Conservation (phyloP, 1,140 invertebrate species). For the Eumeta japonica region DNA sequence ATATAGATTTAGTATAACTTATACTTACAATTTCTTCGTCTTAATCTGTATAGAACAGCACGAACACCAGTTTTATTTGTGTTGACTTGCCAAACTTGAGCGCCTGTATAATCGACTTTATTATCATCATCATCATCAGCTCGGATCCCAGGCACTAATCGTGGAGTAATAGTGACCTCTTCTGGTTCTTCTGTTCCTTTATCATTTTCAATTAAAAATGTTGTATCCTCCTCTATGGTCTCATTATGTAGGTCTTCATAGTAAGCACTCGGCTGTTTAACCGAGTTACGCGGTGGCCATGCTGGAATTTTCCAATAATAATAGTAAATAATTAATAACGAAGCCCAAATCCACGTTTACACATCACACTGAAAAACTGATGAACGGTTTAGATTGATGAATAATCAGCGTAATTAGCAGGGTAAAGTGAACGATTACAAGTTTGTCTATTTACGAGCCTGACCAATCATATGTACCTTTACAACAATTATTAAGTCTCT, state of each 20-base stretch:
- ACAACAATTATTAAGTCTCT: too few species aligned
- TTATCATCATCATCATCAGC: slow-evolving; percentile 14
- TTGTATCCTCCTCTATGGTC: neutral
- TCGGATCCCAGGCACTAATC: too few species aligned
- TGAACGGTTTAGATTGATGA: too few species aligned
- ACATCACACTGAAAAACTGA: too few species aligned
- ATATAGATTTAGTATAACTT: slow-evolving; percentile 3
- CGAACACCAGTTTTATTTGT: slow-evolving; percentile 37
- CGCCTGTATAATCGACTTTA: slow-evolving; percentile 57
- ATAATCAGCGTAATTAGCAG: too few species aligned
- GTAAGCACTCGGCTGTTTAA: slow-evolving; percentile 42
- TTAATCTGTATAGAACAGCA: slow-evolving; percentile 27
- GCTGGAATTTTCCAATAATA: slow-evolving; percentile 24
- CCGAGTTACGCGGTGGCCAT: slow-evolving; percentile 32
- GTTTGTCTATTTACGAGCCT: too few species aligned
- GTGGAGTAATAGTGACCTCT: too few species aligned
- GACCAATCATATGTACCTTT: too few species aligned
- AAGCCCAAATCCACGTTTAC: too few species aligned
- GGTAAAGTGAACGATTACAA: too few species aligned
- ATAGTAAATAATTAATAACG: too few species aligned
- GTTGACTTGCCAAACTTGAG: slow-evolving; percentile 60
- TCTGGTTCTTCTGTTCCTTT: neutral
- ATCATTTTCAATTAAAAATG: neutral
- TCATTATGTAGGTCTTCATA: too few species aligned
- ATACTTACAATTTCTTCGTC: slow-evolving; percentile 37